Evolutionary conservation across 2,888 invertebrate species (phyloP).

Genomic region (Ditula angustiorana): DNA sequence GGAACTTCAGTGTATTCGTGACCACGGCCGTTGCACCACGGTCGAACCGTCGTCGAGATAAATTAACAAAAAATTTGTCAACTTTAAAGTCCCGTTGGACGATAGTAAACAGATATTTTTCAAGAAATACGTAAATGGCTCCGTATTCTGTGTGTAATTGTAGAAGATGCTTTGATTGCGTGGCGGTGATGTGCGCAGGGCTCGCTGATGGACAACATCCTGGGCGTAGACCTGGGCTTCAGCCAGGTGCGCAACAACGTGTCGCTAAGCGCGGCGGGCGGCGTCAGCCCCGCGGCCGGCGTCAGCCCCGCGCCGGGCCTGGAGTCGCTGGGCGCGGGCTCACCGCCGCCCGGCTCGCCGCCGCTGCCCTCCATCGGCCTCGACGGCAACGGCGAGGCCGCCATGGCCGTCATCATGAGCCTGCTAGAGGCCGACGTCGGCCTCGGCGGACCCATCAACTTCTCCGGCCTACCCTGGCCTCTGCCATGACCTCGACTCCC

Average conservation of each 20-base stretch:
- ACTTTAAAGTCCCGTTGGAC: no score
- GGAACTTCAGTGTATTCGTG: no score
- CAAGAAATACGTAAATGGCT: no score
- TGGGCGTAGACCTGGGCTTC: slow-evolving; percentile 55
- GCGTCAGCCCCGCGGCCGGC: slow-evolving; percentile 71
- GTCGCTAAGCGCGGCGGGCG: slow-evolving; percentile 59
- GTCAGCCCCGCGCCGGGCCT: slow-evolving; percentile 72
- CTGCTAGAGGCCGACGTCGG: slow-evolving; percentile 95
- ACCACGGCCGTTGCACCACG: no score
- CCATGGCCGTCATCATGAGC: slow-evolving; percentile 97
- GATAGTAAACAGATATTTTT: no score
- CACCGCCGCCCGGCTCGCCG: slow-evolving; percentile 56
- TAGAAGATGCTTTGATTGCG: no score
- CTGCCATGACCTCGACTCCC: slow-evolving; percentile 82
- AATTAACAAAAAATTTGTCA: no score
- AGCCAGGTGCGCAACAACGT: slow-evolving; percentile 70
- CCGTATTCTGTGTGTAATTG: no score
- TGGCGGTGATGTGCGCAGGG: slow-evolving; percentile 48
- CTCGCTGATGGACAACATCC: slow-evolving; percentile 62
- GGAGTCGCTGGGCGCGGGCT: slow-evolving; percentile 52
- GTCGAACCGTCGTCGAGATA: no score
- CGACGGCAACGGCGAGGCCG: slow-evolving; percentile 94
- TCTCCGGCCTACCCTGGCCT: slow-evolving; percentile 94
- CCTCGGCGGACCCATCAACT: slow-evolving; percentile 94
- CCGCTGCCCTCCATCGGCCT: slow-evolving; percentile 66